Evolutionary conservation across 2,797 vertebrate genomes (phyloP).

Genomic region (Petrocephalus sullivani): DNA sequence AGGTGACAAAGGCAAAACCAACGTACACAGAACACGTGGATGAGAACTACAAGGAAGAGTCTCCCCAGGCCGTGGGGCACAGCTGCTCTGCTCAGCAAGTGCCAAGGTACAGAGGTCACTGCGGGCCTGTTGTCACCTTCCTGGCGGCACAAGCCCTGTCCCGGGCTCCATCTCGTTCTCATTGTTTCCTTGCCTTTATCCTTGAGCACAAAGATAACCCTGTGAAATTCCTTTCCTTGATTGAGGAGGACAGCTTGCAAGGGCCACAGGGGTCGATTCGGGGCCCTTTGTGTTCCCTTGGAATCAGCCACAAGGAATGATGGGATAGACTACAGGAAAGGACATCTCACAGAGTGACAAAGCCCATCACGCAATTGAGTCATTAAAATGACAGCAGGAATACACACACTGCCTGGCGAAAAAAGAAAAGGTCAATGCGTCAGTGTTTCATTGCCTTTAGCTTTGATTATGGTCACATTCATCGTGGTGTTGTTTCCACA

Average conservation of each 20-base stretch:
- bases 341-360: background rate
- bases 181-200: conserved; percentile 31
- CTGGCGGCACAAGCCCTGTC: background rate
- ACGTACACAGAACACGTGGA: background rate
- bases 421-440: too few relatives aligned
- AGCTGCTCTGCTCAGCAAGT: background rate
- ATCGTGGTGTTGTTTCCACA: too few relatives aligned
- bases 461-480: too few relatives aligned
- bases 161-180: conserved; percentile 34
- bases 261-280: background rate
- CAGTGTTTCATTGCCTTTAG: too few relatives aligned
- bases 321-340: background rate
- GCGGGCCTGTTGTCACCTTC: conserved; percentile 3
- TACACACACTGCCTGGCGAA: background rate
- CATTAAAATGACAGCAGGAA: background rate
- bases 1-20: conserved; percentile 38
- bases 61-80: background rate
- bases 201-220: conserved; percentile 41
- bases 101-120: background rate
- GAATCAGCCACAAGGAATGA: background rate
- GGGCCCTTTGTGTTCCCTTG: background rate
- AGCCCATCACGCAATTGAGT: background rate
- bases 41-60: background rate
- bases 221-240: conserved; percentile 35
- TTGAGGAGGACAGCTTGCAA: conserved; percentile 26